Evolutionary conservation across 2,797 vertebrate genomes (phyloP), one percentile per base, ranked within the genome.

Genomic region (Dryobates pubescens): DNA sequence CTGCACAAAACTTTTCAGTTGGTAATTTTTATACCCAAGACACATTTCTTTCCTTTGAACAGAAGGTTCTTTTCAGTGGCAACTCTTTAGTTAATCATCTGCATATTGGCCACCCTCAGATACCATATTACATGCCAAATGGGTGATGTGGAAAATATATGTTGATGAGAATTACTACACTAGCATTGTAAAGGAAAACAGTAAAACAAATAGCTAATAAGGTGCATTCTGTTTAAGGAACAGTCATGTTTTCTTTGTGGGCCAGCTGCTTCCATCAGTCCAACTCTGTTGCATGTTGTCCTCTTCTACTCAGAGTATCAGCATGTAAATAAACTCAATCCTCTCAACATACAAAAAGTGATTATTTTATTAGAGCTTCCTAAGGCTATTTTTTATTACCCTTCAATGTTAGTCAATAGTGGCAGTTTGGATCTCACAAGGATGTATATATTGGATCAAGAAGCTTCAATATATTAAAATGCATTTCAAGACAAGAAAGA

Each of bases 1-100:
- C 23, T 83, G 53, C 0, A 2, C 72, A 82, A 89, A 94, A 69
- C 45, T 91, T 93, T 85, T 59, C 56, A 58, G 30, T 19, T 86
- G 19, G 57, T 47, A 51, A 78, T 80, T 90, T 95, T 93, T 90
- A 81, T 59, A 67, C 90, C 59, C 27, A 61, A 89, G 59, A 89
- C 53, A 51, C 10, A 51, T 72, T 87, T 76, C 56, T 75, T 89
- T 87, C 56, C 63, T 90, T 26, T 1, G 2, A 94, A 85, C 30
- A 78, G 49, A 73, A 82, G 15, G 27, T 10, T 89, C 34, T 87
- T 63, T 93, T 72, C 45, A 27, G 43, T 73, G 32, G 32, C 32
- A 94, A 41, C 23, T 79, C 63, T 92, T 82, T 75, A 90, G 81
- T 93, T 92, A 94, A 94, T 88, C 34, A 71, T 14, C 49, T 64